phyloP scores from a whole-genome alignment of 2,797 vertebrate genomes.

The Sus cebifrons region DNA sequence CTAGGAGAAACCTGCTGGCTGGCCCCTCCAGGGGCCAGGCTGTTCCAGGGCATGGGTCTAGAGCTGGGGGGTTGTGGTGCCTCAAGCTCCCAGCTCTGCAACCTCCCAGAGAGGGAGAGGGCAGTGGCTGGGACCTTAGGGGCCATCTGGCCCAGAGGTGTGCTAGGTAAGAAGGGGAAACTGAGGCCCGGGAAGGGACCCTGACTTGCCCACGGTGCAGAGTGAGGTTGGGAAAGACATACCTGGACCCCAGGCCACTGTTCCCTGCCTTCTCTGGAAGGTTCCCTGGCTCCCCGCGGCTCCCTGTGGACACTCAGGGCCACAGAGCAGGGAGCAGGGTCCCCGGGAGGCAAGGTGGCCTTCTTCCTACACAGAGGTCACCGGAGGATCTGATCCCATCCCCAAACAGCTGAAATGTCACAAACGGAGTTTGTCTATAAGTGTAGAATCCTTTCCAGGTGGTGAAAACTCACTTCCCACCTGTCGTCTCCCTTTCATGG shows the following conservation, averaged over 20 bases:
- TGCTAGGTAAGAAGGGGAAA: conserved; percentile 6
- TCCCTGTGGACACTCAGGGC: background rate
- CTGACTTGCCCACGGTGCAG: background rate
- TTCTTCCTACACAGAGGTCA: background rate
- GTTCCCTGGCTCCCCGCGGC: background rate
- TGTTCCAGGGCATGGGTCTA: background rate
- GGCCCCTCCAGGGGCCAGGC: background rate
- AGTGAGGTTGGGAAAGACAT: background rate
- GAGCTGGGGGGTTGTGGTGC: background rate
- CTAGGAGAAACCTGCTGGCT: background rate
- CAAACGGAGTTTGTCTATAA: background rate
- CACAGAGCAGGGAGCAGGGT: background rate
- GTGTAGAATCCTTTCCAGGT: background rate
- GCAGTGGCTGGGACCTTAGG: background rate
- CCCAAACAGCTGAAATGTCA: background rate
- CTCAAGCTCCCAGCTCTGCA: background rate
- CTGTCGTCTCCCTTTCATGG: background rate
- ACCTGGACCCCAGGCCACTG: background rate
- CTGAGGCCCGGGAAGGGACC: background rate
- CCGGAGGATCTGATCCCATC: no score
- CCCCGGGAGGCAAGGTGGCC: background rate
- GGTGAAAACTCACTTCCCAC: background rate
- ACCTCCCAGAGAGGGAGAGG: background rate
- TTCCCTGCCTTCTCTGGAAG: background rate
- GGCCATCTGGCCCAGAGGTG: no score